Evolutionary conservation across 2,113 vertebrate species (phyloP), one percentile per base, ranked within the genome.

Genomic region (Periophthalmus modestus): DNA sequence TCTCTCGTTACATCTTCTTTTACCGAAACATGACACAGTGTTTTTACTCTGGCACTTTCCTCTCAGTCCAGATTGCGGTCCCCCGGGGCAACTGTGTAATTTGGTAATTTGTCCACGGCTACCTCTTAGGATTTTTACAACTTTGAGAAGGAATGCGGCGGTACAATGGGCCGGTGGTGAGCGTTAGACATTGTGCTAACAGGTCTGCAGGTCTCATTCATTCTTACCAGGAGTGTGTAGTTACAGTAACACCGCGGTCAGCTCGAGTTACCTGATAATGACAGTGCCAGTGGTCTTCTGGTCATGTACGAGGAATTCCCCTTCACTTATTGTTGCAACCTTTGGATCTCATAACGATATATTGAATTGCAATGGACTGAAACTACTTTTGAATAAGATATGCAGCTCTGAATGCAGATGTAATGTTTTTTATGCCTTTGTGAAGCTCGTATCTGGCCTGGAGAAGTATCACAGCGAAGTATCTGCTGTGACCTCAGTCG

Each of bases 21-120:
- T 92, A 90, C 91, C 77, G 92, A 91, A 92, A 93, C 87, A 85
- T 77, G 89, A 93, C 84, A 91, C 83, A 87, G 80, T 88, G 84
- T 92, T 93, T 92, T 92, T 87, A 84, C 82, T 89, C 71, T 73
- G 68, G 71, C 82, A 89, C 86, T 88, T 90, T 88, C 83, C 50
- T 85, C 82, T 75, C 68, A 88, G 85, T 91, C 79, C 84, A 88
- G 80, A 85, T 85, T 84, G 74, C 23, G 68, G 74, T 87, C 77
- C 90, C 67, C 68, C 2, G 80, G 80, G 88, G 76, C 74, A 72
- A 61, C 21, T 4, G 66, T 83, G 89, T 84, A 83, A 85, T 85
- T 86, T 89, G 75, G 89, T 90, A 84, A 92, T 92, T 91, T 89
- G 85, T 92, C 82, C 77, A 43, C 80, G 34, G 84, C 82, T 88